Evolutionary conservation across 2,888 invertebrate genomes (phyloP), one percentile per base, ranked within the genome.

Genomic region (Mechanitis mazaeus): DNA sequence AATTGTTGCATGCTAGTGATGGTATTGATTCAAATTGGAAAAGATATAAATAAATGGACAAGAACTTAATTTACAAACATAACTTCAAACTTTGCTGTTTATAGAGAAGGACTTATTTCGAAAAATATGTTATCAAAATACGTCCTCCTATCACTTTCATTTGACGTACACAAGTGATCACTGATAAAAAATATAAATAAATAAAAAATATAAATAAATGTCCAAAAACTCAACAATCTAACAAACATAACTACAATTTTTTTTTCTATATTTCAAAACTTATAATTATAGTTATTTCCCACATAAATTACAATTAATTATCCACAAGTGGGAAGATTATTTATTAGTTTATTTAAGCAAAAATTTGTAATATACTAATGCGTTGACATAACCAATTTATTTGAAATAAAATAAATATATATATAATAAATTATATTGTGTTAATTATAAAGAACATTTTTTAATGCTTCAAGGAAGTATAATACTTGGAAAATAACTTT

Each of bases 241-340:
- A 20, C 20, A 20, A 20, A 20, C 20, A 20, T 20, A 20, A 20
- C 20, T 20, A 20, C 20, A 20, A 20, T 20, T 20, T 20, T 20
- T 20, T 20, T 20, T 20, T 20, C 20, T 20, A 20, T 20, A 20
- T 50, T 31, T 2, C 28, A 11, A 31, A 28, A 47, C 6, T 31
- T 31, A 9, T 9, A 50, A 28, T 31, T 50, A 3, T 31, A 31
- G 31, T 50, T 31, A 31, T 50, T 28, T 59, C 55, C 33, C 46
- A 54, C 54, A 59, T 65, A 55, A 63, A 50, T 63, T 47, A 61
- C 55, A 31, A 56, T 45, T 57, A 57, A 61, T 61, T 55, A 59
- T 55, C 20, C 54, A 33, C 45, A 33, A 54, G 61, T 65, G 55
- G 59, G 63, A 31, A 56, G 45, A 33, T 46, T 50, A 63, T 59